phyloP scores from a whole-genome alignment of 37 sponge, comb jelly and placozoan species.

The Diacarnus erythraeanus region DNA sequence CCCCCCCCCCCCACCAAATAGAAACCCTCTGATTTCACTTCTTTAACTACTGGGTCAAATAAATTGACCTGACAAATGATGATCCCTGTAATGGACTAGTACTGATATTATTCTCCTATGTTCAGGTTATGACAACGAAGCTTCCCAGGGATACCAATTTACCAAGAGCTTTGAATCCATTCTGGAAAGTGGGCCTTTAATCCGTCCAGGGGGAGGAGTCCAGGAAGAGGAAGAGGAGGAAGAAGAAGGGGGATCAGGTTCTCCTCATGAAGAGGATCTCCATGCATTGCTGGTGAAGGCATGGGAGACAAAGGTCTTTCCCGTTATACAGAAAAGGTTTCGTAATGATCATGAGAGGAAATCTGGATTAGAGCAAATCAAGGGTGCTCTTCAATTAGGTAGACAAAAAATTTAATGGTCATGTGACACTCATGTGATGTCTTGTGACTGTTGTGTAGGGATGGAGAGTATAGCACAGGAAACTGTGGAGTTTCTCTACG shows the following conservation, averaged over 20 bases:
- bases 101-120: not conserved
- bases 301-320: conserved; percentile 98
- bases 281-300: conserved; percentile 91
- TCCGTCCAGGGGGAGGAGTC: conserved; percentile 67
- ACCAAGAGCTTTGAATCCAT: conserved; percentile 63
- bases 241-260: conserved; percentile 50
- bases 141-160: conserved; percentile 63
- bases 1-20: no score
- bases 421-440: not conserved
- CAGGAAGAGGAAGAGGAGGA: conserved; percentile 65
- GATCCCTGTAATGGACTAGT: no score
- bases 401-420: not conserved
- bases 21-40: not conserved
- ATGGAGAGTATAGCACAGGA: conserved; percentile 93
- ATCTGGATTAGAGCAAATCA: conserved; percentile 92
- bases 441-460: conserved; percentile 38
- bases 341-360: conserved; percentile 94
- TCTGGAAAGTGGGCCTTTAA: conserved; percentile 72
- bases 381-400: conserved; percentile 92
- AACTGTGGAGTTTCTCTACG: conserved; percentile 97
- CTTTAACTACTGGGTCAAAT: not conserved
- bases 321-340: conserved; percentile 88
- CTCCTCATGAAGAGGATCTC: conserved; percentile 69
- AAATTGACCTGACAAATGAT: no score
- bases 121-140: conserved; percentile 66